Conservation (phyloP, 2,888 invertebrate genomes). For the Agrotis ipsilon region DNA sequence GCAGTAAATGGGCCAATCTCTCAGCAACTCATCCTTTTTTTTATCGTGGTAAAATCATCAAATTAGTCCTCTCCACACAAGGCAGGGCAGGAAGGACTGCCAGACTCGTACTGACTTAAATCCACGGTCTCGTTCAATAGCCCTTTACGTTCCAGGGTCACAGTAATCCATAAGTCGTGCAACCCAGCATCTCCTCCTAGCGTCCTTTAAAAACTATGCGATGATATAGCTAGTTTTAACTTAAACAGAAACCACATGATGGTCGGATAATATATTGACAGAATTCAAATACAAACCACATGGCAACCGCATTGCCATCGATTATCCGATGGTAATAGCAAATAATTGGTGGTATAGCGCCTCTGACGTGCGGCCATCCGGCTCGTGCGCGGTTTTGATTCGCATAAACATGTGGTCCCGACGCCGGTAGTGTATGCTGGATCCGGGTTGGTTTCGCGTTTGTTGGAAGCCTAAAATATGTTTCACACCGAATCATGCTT, state of each 20-base stretch:
- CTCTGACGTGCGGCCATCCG: conserved; percentile 12
- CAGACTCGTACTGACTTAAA: too few relatives aligned
- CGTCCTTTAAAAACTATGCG: too few relatives aligned
- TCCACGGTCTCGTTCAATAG: too few relatives aligned
- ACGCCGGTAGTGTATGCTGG: conserved; percentile 19
- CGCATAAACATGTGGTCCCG: conserved; percentile 36
- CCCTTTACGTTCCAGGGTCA: too few relatives aligned
- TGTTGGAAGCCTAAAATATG: not conserved
- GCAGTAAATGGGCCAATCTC: too few relatives aligned
- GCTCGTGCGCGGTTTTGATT: conserved; percentile 33
- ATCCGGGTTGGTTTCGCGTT: conserved; percentile 1
- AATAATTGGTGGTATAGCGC: conserved; percentile 35
- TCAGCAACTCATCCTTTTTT: too few relatives aligned
- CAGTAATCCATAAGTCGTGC: too few relatives aligned
- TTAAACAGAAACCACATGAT: not conserved
- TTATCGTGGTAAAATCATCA: too few relatives aligned
- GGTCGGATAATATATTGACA: conserved; percentile 14
- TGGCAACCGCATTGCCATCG: conserved; percentile 17
- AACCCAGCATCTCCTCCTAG: too few relatives aligned
- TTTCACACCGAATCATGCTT: not conserved
- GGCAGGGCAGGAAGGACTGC: too few relatives aligned
- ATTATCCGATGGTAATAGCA: conserved; percentile 19
- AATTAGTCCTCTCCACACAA: too few relatives aligned
- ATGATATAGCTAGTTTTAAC: too few relatives aligned
- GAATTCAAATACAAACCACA: conserved; percentile 31